These are phyloP conservation scores for Carassius gibelio DNA, from an alignment of 2,113 vertebrate genomes.

Conservation along the genomic window DNA sequence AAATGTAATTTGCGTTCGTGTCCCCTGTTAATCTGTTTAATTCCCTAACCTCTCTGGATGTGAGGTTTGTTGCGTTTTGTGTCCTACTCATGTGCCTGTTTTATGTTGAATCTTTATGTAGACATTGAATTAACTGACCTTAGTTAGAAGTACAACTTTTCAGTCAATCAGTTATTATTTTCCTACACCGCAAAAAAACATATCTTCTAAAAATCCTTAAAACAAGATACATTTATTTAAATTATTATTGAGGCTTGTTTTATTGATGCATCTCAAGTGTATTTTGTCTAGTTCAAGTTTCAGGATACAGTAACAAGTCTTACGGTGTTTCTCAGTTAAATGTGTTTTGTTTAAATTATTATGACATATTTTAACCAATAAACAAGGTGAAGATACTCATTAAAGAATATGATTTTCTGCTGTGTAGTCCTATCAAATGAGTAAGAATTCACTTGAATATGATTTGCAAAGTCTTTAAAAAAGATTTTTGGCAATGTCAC, in stretches of 20 bases:
- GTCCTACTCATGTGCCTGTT: neutral
- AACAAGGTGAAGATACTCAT: neutral
- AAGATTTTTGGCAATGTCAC: neutral
- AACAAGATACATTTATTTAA: neutral
- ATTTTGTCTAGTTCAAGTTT: neutral
- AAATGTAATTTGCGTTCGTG: neutral
- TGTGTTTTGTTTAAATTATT: neutral
- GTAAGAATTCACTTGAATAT: neutral
- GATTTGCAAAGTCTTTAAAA: neutral
- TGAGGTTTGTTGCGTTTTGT: neutral
- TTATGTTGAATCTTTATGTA: neutral
- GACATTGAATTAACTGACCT: neutral
- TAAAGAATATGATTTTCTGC: neutral
- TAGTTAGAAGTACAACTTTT: neutral
- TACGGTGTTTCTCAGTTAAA: neutral
- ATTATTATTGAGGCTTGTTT: neutral
- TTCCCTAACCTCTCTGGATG: slow-evolving; percentile 7
- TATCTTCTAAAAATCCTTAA: neutral
- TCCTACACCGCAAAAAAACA: neutral
- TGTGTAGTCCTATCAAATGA: neutral
- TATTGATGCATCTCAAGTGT: neutral
- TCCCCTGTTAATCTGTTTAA: neutral
- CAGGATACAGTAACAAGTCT: neutral
- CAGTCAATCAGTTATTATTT: neutral
- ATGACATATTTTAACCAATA: neutral